phyloP scores from a whole-genome alignment of 2,797 vertebrate genomes.

The Pseudocheirus occidentalis region DNA sequence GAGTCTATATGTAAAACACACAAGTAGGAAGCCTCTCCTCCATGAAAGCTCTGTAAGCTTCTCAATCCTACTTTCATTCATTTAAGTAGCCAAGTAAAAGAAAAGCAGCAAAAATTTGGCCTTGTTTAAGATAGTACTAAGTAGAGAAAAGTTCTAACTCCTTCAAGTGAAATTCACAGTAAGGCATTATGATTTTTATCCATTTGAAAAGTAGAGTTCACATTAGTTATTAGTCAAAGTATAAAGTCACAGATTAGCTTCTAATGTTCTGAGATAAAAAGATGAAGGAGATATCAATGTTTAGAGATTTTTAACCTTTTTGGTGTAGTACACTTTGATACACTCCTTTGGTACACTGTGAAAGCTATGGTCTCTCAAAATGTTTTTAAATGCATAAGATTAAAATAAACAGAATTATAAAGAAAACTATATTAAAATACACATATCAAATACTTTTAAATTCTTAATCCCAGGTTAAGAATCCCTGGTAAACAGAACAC shows the following conservation, averaged over 20 bases:
- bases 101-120: constrained; percentile 1
- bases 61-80: not conserved
- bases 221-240: constrained; percentile 49
- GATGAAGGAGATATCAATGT: constrained; percentile 17
- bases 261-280: constrained; percentile 15
- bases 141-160: constrained; percentile 42
- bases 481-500: not conserved
- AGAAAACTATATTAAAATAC: not conserved
- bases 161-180: constrained; percentile 17
- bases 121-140: constrained; percentile 14
- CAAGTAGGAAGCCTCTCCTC: not conserved
- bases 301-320: constrained; percentile 10
- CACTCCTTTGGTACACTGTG: not conserved
- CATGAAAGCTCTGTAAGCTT: not conserved
- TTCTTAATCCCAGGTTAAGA: not conserved
- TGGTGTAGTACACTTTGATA: not conserved
- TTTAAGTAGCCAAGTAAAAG: constrained; percentile 30
- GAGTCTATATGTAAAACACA: not conserved
- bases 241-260: constrained; percentile 6
- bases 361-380: not conserved
- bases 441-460: not conserved
- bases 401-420: not conserved
- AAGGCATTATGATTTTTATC: constrained; percentile 11
- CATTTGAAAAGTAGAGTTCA: constrained; percentile 42
- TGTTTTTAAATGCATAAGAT: not conserved